Percentiles rank a stretch among this genome's conserved stretches.
These are phyloP conservation scores for Drosophila hydei DNA, from an alignment of 1,140 invertebrate genomes.

Conservation along the genomic window DNA sequence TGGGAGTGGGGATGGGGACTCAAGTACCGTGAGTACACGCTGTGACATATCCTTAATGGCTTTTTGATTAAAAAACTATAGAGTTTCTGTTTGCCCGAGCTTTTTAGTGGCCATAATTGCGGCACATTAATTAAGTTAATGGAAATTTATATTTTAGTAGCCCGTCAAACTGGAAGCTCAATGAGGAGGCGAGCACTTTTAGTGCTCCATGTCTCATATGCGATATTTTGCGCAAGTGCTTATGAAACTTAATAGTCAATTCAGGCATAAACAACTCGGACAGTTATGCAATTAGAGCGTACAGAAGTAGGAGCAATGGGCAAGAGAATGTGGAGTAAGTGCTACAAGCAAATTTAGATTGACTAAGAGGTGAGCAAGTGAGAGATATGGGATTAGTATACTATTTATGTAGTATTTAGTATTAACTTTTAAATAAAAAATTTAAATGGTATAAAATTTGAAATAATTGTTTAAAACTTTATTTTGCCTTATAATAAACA, in stretches of 20 bases:
- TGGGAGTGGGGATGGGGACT: background rate
- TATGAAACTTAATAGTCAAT: slow-evolving; percentile 49
- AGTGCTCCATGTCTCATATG: slow-evolving; percentile 46
- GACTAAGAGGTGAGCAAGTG: background rate
- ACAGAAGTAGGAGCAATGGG: background rate
- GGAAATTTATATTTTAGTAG: slow-evolving; percentile 71
- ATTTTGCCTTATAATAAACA: too few species aligned
- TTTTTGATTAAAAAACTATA: slow-evolving; percentile 80
- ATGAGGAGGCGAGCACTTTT: slow-evolving; percentile 33
- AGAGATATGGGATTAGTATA: background rate
- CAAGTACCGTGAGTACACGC: slow-evolving; percentile 41
- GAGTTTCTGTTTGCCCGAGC: slow-evolving; percentile 56
- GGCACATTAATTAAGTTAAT: slow-evolving; percentile 78
- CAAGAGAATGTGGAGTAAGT: background rate
- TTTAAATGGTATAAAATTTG: too few species aligned
- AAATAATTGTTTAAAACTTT: too few species aligned
- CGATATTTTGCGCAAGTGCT: slow-evolving; percentile 42
- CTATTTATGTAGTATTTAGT: too few species aligned
- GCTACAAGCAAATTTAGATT: background rate
- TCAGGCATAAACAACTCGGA: slow-evolving; percentile 1
- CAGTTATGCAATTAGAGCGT: slow-evolving; percentile 35
- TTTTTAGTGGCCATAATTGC: slow-evolving; percentile 74
- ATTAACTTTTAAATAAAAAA: too few species aligned
- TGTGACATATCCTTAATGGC: slow-evolving; percentile 60
- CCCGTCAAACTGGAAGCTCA: slow-evolving; percentile 25